Conservation (phyloP, 2,888 invertebrate species). For the Homarus gammarus region DNA sequence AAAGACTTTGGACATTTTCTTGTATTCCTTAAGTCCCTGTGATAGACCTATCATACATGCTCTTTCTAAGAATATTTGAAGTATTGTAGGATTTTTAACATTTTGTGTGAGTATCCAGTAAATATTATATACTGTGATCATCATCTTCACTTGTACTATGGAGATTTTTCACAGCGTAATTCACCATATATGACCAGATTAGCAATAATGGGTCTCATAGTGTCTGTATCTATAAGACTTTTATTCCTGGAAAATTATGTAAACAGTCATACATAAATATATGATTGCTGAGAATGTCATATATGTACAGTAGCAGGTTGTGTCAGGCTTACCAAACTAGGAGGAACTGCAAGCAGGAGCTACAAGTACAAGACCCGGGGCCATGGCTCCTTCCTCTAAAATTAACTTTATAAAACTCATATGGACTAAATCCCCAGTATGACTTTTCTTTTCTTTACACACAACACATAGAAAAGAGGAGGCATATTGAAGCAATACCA, state of each 20-base stretch:
- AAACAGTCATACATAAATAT: background rate
- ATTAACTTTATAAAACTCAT: conserved; percentile 14
- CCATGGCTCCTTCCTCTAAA: conserved; percentile 27
- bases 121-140: conserved; percentile 69
- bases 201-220: conserved; percentile 53
- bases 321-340: conserved; percentile 55
- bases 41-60: conserved; percentile 70
- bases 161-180: conserved; percentile 16
- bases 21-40: conserved; percentile 72
- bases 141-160: conserved; percentile 52
- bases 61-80: conserved; percentile 72
- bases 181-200: conserved; percentile 54
- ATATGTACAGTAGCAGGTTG: conserved; percentile 48
- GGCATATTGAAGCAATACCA: conserved; percentile 53
- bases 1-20: conserved; percentile 65
- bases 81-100: conserved; percentile 62
- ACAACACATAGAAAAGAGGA: conserved; percentile 20
- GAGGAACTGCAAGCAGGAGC: conserved; percentile 44
- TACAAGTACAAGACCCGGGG: conserved; percentile 44
- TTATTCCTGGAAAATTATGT: conserved; percentile 12
- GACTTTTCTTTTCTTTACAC: conserved; percentile 47
- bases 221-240: conserved; percentile 11
- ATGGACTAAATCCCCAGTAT: conserved; percentile 21
- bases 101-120: conserved; percentile 62
- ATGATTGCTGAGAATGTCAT: conserved; percentile 46